Evolutionary conservation across 2,113 vertebrate species (phyloP), one percentile per base, ranked within the genome.

Genomic region (Columba livia): DNA sequence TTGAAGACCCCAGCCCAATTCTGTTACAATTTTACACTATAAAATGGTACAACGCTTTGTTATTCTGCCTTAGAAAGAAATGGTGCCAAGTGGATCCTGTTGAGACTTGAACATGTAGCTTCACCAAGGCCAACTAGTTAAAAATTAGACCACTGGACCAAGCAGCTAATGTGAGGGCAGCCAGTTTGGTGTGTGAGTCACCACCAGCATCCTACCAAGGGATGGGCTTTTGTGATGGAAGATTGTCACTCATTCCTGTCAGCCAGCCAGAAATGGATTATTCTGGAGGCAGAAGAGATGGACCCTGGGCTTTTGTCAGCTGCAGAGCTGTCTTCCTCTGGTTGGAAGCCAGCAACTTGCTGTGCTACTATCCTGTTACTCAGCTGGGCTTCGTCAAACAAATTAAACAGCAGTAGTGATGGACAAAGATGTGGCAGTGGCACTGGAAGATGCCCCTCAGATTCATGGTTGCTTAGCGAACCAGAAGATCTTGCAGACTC

Each of bases 331-430:
- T 25, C 71, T 82, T 47, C 11, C 38, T 81, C 44, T 91, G 60
- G n/a, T 72, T 94, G 78, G 66, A 77, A 96, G 94, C 85, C 91
- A 96, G 91, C 36, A 82, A 2, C 47, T 80, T 42, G 53, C 75
- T 65, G 53, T 75, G 79, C 57, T 65, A 10, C 79, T 80, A 2
- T 25, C 38, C 60, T 65, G 16, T 56, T 84, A 58, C 58, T 91
- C 70, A 61, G 69, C 60, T 66, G 86, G 47, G 51, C 26, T 44
- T 83, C 60, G 47, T 90, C 82, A 81, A 79, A 66, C 34, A 67
- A 66, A 71, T 67, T 61, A 74, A 93, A 53, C 57, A 70, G 69
- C 53, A 48, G 54, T 21, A 61, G 25, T 28, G 80, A 84, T 42
- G 74, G 51, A 78, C 79, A 34, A 75, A 85, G 61, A 56, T 82